Evolutionary conservation across 2,113 vertebrate genomes (phyloP), one percentile per base, ranked within the genome.

Genomic region (Sporophila hypoxantha): DNA sequence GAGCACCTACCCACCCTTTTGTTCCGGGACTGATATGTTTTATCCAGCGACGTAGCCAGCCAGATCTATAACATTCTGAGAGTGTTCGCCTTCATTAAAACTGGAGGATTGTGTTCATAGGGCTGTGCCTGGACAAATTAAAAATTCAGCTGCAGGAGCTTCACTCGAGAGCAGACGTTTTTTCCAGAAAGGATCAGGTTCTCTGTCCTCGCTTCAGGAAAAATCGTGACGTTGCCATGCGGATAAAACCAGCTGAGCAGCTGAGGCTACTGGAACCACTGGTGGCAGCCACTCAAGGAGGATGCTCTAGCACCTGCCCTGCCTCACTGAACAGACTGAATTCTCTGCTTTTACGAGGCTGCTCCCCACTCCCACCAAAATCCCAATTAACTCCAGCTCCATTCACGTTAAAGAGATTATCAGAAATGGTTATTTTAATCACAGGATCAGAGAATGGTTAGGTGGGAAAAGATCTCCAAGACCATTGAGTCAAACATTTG

Each of bases 91-190:
- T 97, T 97, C 93, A 74, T 98, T 22, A n/a, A 97, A 97, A 27
- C 91, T 98, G 52, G 97, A 98, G 44, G 97, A 98, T n/a, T 30
- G 97, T 98, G 19, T 98, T 97, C n/a, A 80, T 98, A 39, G 97
- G 97, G 13, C 85, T 98, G 52, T 98, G 97, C 86, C 96, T 98
- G 27, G 91, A 52, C 5, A 95, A 89, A 39, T 90, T 98, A 50
- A 82, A 81, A 3, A 95, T 98, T 36, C 10, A 0, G 0, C 91
- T 66, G 6, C 85, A 97, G 85, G 96, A 97, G 29, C 97, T 98
- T 1, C 95, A 97, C 74, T 95, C 94, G 0, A n/a, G 36, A 93
- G 88, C 95, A 85, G 91, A 97, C 95, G 0, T 98, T 98, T 67
- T 97, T 98, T 29, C 94, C 96, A 0, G 65, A 52, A 0, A 93